Evolutionary conservation across 2,113 vertebrate species (phyloP).

Genomic region (Chauna torquata): DNA sequence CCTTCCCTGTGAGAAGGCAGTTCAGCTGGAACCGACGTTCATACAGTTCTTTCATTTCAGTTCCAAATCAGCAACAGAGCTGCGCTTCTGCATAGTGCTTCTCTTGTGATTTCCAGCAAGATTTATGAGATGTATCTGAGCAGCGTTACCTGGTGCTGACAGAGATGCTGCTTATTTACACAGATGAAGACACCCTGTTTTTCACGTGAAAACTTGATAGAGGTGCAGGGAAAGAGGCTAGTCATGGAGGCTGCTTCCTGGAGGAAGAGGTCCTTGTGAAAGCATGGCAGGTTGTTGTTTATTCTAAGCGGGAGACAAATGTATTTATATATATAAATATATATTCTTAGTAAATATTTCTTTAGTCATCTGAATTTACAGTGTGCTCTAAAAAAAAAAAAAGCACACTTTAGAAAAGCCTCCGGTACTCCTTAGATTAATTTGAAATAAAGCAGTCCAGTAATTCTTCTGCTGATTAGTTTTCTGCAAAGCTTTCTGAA

Average conservation of each 20-base stretch:
- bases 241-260: neutral
- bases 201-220: neutral
- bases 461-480: constrained; percentile 1
- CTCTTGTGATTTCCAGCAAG: neutral
- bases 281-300: neutral
- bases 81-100: neutral
- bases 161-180: neutral
- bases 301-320: neutral
- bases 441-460: neutral
- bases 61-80: neutral
- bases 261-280: neutral
- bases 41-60: neutral
- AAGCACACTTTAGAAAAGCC: neutral
- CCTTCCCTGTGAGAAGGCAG: neutral
- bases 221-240: neutral
- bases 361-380: neutral
- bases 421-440: neutral
- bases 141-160: neutral
- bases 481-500: neutral
- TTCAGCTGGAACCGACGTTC: neutral
- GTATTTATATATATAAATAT: neutral
- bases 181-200: neutral
- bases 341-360: neutral
- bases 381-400: neutral
- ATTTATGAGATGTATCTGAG: neutral